These are phyloP conservation scores for Sinocyclocheilus maitianheensis DNA, from an alignment of 2,113 vertebrate genomes.

Conservation along the genomic window DNA sequence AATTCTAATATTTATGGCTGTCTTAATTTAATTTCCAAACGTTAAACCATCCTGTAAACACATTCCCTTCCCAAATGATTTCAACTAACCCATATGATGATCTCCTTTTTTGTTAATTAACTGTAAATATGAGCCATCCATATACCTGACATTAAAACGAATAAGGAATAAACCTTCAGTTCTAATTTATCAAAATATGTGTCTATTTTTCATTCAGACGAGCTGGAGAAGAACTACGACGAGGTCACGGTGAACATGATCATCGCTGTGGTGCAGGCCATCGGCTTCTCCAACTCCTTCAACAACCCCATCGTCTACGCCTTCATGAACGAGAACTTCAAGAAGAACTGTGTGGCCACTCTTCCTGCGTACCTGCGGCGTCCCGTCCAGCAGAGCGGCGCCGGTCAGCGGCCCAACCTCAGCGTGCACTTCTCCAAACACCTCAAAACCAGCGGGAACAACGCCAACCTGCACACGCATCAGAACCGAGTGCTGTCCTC, in stretches of 20 bases:
- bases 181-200: too few species aligned
- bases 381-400: constrained; percentile 47
- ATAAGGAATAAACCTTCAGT: background rate
- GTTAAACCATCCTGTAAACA: too few species aligned
- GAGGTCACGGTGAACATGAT: constrained; percentile 79
- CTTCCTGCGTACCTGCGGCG: constrained; percentile 69
- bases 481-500: constrained; percentile 28
- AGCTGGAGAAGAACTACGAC: constrained; percentile 78
- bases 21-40: too few species aligned
- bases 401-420: constrained; percentile 54
- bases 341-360: constrained; percentile 79
- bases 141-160: too few species aligned
- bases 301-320: constrained; percentile 83
- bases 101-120: too few species aligned
- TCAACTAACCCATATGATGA: too few species aligned
- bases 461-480: background rate
- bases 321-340: constrained; percentile 85
- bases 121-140: too few species aligned
- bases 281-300: constrained; percentile 84
- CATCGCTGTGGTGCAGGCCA: constrained; percentile 78
- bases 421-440: constrained; percentile 71
- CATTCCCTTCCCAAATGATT: too few species aligned
- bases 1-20: too few species aligned
- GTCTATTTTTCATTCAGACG: constrained; percentile 63
- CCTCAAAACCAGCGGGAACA: constrained; percentile 49